Base-by-base conservation (phyloP, 2,113 vertebrate species). In the Brienomyrus brachyistius region DNA sequence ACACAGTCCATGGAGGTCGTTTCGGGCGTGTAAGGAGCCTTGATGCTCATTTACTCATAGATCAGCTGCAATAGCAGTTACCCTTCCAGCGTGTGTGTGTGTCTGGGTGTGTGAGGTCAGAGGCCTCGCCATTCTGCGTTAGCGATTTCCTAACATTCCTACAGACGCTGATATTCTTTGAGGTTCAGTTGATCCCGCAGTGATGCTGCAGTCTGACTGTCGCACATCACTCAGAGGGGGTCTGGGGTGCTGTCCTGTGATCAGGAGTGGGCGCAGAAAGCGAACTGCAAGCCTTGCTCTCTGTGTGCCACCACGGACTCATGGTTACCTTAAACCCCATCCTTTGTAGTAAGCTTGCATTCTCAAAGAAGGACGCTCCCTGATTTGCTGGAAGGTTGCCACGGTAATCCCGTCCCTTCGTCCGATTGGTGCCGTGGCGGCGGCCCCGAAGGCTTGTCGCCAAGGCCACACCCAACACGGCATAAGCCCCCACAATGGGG, bases 21-120 rank as follows among this genome's bases (percentile, higher is more conserved):
- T 27, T 95, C 95, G 92, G 98, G 98, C 93, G 96, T 98, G 98
- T 99, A 96, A 97, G 98, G 97, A 40, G 70, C 27, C 51, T 56
- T 21, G 31, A 35, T 87, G 19, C 5, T n/a, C 50, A 56, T 10
- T 56, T 52, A 8, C 27, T 21, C n/a, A 40, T 11, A 77, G 31
- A 77, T 70, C n/a, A 70, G 9, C 62, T 31, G 27, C 62, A 51
- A 5, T 51, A 27, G 23, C 83, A 48, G 82, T 84, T 19, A 84
- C 21, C 23, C 45, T 84, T 48, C n/a, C 2, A 31, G n/a, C 0
- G 9, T 27, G 21, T 59, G 21, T 54, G 2, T 66, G 23, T 66
- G 23, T 66, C 8, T 66, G 56, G 23, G 56, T n/a, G 56, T 59
- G 56, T 23, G 62, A 31, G 21, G 6, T 70, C 10, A 8, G 7